These are phyloP conservation scores for Syrrhaptes paradoxus DNA, from an alignment of 2,113 vertebrate genomes.

Conservation along the genomic window DNA sequence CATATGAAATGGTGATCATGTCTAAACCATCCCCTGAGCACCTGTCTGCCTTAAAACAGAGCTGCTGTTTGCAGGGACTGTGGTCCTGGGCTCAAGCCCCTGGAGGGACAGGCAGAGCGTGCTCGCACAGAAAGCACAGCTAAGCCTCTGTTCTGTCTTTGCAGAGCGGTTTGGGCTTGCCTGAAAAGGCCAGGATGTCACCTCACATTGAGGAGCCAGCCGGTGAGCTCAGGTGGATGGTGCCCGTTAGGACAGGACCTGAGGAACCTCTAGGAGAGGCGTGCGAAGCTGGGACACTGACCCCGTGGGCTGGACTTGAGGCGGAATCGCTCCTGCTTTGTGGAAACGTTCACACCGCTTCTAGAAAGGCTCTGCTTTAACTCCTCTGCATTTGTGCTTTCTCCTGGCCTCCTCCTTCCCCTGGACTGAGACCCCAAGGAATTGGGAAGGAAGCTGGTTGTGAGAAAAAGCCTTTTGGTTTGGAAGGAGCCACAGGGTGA, in stretches of 20 bases:
- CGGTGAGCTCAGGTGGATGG: background rate
- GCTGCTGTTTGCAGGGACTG: background rate
- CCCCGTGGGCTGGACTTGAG: background rate
- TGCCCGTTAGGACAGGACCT: background rate
- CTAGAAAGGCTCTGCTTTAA: background rate
- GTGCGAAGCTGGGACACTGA: accelerated
- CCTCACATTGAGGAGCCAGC: background rate
- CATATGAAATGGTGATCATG: background rate
- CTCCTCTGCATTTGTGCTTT: background rate
- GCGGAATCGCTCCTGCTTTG: background rate
- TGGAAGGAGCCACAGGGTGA: background rate
- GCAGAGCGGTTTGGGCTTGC: background rate
- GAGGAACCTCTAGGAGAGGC: accelerated
- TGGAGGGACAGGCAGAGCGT: background rate
- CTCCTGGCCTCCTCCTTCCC: background rate
- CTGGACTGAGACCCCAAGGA: background rate
- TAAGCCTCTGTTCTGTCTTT: background rate
- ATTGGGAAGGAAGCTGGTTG: background rate
- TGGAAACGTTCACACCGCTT: accelerated
- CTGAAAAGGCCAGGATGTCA: background rate
- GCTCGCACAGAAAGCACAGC: background rate
- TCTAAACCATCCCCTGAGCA: background rate
- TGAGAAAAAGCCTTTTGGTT: background rate
- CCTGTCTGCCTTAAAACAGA: background rate
- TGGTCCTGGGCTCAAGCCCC: background rate